Evolutionary conservation across 2,797 vertebrate genomes (phyloP), one percentile per base, ranked within the genome.

Genomic region (Ispidina lecontei): DNA sequence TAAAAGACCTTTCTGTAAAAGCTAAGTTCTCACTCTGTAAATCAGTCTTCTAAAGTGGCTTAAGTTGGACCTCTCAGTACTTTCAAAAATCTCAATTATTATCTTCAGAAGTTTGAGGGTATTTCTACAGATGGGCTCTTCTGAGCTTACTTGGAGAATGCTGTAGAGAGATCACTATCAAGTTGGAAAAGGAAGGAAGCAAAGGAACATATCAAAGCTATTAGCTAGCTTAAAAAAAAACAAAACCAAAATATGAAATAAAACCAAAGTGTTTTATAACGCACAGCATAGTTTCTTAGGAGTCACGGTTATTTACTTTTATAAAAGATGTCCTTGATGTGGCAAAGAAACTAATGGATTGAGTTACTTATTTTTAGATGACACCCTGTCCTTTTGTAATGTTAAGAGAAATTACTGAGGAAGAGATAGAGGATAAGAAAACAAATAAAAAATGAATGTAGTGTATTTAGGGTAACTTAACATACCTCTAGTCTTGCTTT

Each of bases 371-470:
- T 43, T 94, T 84, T 70, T 43, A 78, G 52, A 70, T 67, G 83
- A 58, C 43, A 75, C 33, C 64, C 22, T 79, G 31, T 90, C 75
- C 84, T 89, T 90, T 92, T 70, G 73, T 89, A 93, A 62, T 80
- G 95, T 87, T 87, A 89, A 96, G 88, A 95, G 39, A 94, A 96
- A 86, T 55, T 75, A 84, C 26, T 72, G 85, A 91, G 65, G 87
- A 96, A 87, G 58, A 63, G 78, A 64, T 60, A 91, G 80, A 89
- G 78, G 73, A 85, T 85, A 80, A 96, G 90, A 92, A 93, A 97
- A 80, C 80, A 79, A 95, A 70, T 59, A 76, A 88, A 79, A 93
- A 91, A 94, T 41, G 18, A 80, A 68, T 64, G 62, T 10, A 8
- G 54, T 77, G 44, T 60, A 4, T 28, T 70, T 58, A 83, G 59